These are phyloP conservation scores for Drosophila formosana DNA, from an alignment of 2,888 invertebrate species.

Conservation along the genomic window DNA sequence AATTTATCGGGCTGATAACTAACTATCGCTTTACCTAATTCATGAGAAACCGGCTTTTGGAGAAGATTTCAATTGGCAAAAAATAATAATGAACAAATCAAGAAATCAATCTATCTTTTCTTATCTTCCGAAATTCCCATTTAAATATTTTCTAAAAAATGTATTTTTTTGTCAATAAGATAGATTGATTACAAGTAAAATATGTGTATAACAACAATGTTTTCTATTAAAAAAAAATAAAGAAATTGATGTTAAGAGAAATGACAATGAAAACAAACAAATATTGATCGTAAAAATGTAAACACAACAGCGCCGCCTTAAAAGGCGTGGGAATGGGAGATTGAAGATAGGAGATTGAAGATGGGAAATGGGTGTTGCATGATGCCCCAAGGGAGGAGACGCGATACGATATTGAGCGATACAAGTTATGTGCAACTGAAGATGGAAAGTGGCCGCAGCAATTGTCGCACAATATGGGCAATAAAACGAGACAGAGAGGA, in stretches of 20 bases:
- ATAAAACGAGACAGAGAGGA: constrained; percentile 43
- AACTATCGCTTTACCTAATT: too few relatives aligned
- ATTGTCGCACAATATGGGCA: constrained; percentile 51
- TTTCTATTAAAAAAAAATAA: background rate
- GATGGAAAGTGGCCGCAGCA: constrained; percentile 24
- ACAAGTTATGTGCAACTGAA: constrained; percentile 11
- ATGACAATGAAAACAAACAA: constrained; percentile 12
- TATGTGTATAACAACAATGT: too few relatives aligned
- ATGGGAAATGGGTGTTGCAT: background rate
- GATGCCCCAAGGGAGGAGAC: constrained; percentile 8
- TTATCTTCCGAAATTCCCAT: too few relatives aligned
- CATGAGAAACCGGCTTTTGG: too few relatives aligned
- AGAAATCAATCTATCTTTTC: too few relatives aligned
- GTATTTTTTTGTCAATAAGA: too few relatives aligned
- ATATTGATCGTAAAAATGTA: constrained; percentile 47
- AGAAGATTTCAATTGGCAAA: too few relatives aligned
- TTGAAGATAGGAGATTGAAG: background rate
- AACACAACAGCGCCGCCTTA: constrained; percentile 22
- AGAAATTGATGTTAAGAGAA: background rate
- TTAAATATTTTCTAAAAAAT: too few relatives aligned
- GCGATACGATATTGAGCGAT: constrained; percentile 12
- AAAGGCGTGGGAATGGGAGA: constrained; percentile 46
- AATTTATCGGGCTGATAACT: too few relatives aligned
- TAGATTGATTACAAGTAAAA: too few relatives aligned
- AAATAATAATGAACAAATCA: too few relatives aligned